Evolutionary conservation across 2,113 vertebrate species (phyloP).

Genomic region (Pyrgilauda ruficollis): DNA sequence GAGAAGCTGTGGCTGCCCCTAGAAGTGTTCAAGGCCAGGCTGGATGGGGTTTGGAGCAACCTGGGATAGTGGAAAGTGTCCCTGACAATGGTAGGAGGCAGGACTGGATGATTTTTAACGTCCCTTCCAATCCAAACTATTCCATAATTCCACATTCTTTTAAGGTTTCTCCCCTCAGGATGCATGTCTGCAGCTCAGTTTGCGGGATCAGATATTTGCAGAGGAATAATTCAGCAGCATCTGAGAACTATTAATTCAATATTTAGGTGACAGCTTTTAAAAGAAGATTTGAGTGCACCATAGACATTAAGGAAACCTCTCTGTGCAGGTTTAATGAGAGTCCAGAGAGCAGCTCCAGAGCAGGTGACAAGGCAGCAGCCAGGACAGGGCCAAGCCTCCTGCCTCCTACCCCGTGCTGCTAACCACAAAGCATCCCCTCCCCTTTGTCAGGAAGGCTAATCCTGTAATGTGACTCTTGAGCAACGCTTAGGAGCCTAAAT

Average conservation of each 20-base stretch:
- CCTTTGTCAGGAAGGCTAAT: constrained; percentile 48
- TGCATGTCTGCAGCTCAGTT: neutral
- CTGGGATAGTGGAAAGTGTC: neutral
- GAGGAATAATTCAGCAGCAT: neutral
- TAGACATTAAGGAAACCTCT: neutral
- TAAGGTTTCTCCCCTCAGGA: neutral
- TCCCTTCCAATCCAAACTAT: neutral
- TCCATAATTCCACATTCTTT: neutral
- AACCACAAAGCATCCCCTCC: constrained; percentile 50
- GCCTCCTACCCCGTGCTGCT: neutral
- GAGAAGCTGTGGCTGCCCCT: neutral
- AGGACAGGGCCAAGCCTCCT: neutral
- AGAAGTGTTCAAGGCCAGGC: neutral
- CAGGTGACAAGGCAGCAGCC: neutral
- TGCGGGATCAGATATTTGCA: neutral
- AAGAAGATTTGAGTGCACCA: neutral
- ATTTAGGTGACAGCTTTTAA: neutral
- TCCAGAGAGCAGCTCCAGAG: neutral
- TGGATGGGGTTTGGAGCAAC: accelerated
- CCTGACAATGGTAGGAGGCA: neutral
- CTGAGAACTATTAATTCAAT: neutral
- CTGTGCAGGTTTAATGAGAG: neutral
- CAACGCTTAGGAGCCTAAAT: constrained; percentile 51
- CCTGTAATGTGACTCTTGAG: constrained; percentile 65
- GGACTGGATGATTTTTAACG: neutral